Evolutionary conservation across 2,113 vertebrate species (phyloP).

Genomic region (Felis chaus): DNA sequence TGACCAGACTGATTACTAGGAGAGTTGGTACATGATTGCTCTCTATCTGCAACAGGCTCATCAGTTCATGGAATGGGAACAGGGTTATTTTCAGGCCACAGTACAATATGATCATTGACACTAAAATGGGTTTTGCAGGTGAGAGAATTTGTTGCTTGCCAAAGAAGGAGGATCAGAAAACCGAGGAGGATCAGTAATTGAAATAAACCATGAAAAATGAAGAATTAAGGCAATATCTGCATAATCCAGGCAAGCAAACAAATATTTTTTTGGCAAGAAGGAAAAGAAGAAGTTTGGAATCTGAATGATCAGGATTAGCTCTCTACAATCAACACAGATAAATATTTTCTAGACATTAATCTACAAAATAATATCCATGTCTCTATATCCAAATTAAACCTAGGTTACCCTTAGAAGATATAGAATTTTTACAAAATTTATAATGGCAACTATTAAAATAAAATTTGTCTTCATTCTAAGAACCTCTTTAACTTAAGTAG

Average conservation of each 20-base stretch:
- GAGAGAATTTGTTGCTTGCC: not conserved
- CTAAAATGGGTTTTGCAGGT: not conserved
- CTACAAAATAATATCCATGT: not conserved
- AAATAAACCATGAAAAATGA: not conserved
- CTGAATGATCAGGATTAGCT: not conserved
- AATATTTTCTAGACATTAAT: not conserved
- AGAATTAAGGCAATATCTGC: not conserved
- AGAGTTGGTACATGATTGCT: accelerated
- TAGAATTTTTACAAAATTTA: not conserved
- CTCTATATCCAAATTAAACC: not conserved
- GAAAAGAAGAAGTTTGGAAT: not conserved
- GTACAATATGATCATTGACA: not conserved
- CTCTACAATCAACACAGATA: not conserved
- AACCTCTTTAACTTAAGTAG: not conserved
- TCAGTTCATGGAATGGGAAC: not conserved
- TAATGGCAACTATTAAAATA: not conserved
- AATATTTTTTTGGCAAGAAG: not conserved
- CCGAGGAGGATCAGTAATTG: not conserved
- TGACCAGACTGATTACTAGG: too few relatives aligned
- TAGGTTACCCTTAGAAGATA: not conserved
- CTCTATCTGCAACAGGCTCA: not conserved
- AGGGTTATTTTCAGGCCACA: not conserved
- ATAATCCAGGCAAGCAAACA: not conserved
- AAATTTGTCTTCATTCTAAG: not conserved
- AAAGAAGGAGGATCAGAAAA: not conserved